Evolutionary conservation across 1,140 invertebrate genomes (phyloP), one percentile per base, ranked within the genome.

Genomic region (Drosophila obscura): DNA sequence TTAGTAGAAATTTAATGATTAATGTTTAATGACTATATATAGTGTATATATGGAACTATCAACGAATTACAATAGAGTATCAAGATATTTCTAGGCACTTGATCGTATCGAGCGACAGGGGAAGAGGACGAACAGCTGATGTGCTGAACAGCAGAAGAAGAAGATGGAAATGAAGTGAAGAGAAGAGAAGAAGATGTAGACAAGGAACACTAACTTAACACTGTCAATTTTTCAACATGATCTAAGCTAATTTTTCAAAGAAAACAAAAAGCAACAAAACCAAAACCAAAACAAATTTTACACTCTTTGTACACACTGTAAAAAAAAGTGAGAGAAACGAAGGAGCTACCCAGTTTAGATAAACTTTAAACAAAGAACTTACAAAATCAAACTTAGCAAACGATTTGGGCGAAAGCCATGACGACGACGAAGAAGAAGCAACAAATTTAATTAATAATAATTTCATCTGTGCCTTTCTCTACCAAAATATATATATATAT

Each of bases 381-480:
- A 74, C 71, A 53, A 82, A 82, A 78, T 67, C 79, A 77, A 82
- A 84, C 80, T 75, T 82, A 83, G 69, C 52, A 51, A 79, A 66
- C 8, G 50, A 64, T 77, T 51, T 28, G 62, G 45, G 31, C 52
- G 57, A 44, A 57, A n/a, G 41, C 55, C 49, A 43, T 22, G 74
- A 53, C 24, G 48, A 58, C 16, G 53, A 64, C 64, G 39, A 46
- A 49, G 56, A 59, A 63, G 46, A 58, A 62, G 43, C 58, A 77
- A 77, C 68, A 75, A 72, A 81, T 78, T 78, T 65, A 79, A 78
- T 87, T 87, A 88, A 46, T 72, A 74, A 87, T 87, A 87, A 82
- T 88, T 87, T 87, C 82, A 87, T 87, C 82, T 87, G 82, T 87
- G 82, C 82, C 82, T 87, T 87, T 87, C 82, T 87, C 82, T 88